Conservation (phyloP, 2,797 vertebrate genomes). For the Chelon labrosus region DNA sequence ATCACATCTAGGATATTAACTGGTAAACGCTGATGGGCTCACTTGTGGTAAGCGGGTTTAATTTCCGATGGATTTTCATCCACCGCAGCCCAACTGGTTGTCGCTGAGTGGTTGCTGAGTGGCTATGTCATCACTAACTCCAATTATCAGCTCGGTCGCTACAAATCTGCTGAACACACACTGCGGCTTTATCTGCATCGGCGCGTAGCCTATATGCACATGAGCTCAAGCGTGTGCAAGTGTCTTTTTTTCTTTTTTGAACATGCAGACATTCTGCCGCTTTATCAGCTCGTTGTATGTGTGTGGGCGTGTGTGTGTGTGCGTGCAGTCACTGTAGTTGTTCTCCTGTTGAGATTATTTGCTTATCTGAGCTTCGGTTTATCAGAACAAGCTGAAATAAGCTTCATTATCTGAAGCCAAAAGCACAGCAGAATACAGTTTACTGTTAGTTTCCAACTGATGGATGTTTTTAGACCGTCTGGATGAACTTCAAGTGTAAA, state of each 20-base stretch:
- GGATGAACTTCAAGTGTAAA: no score
- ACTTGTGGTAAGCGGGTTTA: no score
- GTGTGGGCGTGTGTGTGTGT: no score
- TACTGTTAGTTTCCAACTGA: not conserved
- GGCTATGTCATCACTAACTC: constrained; percentile 2
- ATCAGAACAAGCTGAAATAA: not conserved
- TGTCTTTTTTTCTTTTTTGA: not conserved
- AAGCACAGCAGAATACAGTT: not conserved
- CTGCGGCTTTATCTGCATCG: no score
- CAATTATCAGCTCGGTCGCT: not conserved
- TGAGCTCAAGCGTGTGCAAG: not conserved
- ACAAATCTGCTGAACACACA: no score
- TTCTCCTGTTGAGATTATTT: constrained; percentile 14
- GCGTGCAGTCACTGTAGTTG: not conserved
- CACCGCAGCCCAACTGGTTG: no score
- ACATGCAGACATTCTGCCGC: constrained; percentile 8
- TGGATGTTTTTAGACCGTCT: not conserved
- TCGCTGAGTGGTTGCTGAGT: not conserved
- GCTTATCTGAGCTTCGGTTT: constrained; percentile 10
- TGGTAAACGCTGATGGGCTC: no score
- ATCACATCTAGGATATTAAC: constrained; percentile 2
- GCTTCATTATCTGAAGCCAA: no score
- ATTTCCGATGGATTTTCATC: no score
- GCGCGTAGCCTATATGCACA: not conserved
- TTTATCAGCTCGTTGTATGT: constrained; percentile 15